Percentiles rank a stretch among this genome's conserved stretches.
Evolutionary conservation across 2,888 invertebrate genomes (phyloP).

Genomic region (Myopa testacea): DNA sequence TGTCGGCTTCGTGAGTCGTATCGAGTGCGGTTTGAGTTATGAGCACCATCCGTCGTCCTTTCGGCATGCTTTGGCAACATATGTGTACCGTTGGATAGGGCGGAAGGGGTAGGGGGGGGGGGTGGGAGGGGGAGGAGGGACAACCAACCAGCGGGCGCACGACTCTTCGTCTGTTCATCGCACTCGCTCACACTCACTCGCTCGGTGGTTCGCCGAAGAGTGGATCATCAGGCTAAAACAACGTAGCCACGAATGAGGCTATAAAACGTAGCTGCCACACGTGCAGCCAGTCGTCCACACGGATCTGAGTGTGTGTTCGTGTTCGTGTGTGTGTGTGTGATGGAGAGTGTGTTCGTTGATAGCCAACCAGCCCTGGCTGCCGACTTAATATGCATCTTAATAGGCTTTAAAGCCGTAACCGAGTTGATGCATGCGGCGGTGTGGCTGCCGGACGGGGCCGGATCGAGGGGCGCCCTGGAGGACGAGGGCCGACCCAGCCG

Average conservation of each 20-base stretch:
- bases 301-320: slow-evolving; percentile 44
- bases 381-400: slow-evolving; percentile 48
- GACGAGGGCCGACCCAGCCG: background rate
- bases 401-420: slow-evolving; percentile 46
- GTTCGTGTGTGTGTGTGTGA: slow-evolving; percentile 37
- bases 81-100: background rate
- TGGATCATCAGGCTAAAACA: slow-evolving; percentile 29
- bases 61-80: slow-evolving; percentile 30
- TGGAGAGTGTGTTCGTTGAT: slow-evolving; percentile 35
- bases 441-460: slow-evolving; percentile 38
- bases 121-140: background rate
- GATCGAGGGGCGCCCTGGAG: background rate
- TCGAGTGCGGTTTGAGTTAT: slow-evolving; percentile 49
- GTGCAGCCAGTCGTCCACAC: slow-evolving; percentile 28
- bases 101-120: background rate
- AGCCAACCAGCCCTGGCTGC: slow-evolving; percentile 35
- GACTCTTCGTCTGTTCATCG: background rate
- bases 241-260: slow-evolving; percentile 43
- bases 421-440: slow-evolving; percentile 3
- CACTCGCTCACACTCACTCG: background rate
- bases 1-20: slow-evolving; percentile 38
- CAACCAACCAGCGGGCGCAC: background rate
- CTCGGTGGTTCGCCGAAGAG: slow-evolving; percentile 6
- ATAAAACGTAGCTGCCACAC: slow-evolving; percentile 43
- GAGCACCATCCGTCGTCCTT: slow-evolving; percentile 33